These are phyloP conservation scores for Gavia stellata DNA, from an alignment of 2,113 vertebrate genomes.

Conservation along the genomic window DNA sequence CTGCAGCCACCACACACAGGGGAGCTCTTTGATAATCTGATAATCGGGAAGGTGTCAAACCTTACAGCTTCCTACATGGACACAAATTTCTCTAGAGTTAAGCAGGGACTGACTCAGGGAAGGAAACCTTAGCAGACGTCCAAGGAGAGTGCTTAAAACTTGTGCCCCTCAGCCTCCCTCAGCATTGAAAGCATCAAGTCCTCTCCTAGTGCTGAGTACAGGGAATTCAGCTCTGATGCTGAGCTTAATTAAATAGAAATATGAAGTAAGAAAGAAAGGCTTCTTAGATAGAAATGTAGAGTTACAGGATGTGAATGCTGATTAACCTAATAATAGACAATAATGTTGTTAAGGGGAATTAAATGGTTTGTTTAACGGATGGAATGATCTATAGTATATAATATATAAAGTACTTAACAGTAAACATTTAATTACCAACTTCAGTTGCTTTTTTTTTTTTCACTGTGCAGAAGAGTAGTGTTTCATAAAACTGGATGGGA, in stretches of 20 bases:
- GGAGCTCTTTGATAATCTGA: background rate
- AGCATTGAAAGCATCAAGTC: background rate
- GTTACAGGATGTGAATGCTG: constrained; percentile 58
- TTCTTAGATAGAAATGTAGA: constrained; percentile 56
- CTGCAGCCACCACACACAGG: fast-evolving
- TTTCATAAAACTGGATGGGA: constrained; percentile 37
- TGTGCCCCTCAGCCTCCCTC: fast-evolving
- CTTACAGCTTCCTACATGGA: background rate
- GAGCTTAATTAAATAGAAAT: constrained; percentile 65
- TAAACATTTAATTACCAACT: constrained; percentile 67
- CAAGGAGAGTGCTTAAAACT: background rate
- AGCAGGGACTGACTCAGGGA: background rate
- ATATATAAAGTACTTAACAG: constrained; percentile 60
- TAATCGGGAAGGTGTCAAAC: background rate
- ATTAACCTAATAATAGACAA: constrained; percentile 68
- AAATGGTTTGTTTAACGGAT: constrained; percentile 63
- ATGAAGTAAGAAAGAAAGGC: constrained; percentile 48
- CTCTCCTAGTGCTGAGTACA: constrained; percentile 6
- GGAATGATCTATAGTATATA: constrained; percentile 45
- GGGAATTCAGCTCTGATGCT: constrained; percentile 29
- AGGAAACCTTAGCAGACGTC: background rate
- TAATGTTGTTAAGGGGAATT: constrained; percentile 44
- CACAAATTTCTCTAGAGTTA: background rate
- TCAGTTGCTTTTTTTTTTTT: constrained; percentile 56
- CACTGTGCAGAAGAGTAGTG: background rate